Evolutionary conservation across 2,113 vertebrate genomes (phyloP), one percentile per base, ranked within the genome.

Genomic region (Channa argus): DNA sequence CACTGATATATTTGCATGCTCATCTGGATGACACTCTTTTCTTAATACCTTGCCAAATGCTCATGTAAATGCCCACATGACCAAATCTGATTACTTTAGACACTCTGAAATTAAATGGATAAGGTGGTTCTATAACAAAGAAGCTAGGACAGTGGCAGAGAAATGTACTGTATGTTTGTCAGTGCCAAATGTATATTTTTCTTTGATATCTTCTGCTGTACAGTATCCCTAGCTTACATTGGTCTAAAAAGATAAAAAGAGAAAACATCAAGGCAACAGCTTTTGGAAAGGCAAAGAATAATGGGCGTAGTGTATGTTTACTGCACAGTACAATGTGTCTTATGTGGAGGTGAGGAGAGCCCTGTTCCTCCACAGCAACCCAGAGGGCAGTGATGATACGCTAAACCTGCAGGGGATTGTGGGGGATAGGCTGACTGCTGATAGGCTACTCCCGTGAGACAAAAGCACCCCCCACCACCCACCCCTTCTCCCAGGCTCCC

Each of bases 371-470:
- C 83, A 87, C 86, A 90, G 77, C 77, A 88, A 89, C 92, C 90
- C 89, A 92, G 91, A 92, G 91, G 88, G 89, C 91, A 91, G 88
- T 89, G 83, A 91, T 89, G 90, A 91, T 89, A 86, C 90, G 66
- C 75, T 56, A 67, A 80, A 88, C 88, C 90, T 92, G 86, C 87
- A 92, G 91, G 85, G 89, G 80, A 89, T 88, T 86, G 83, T 89
- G 83, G 90, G 80, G 88, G 82, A 90, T 80, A 83, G 84, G 84
- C 88, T 86, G 81, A 80, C 79, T 91, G 89, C 88, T 91, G 88
- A 93, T 91, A 88, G 90, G 88, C 88, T 92, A 76, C 82, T 92
- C 88, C 78, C 83, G 33, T 70, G 86, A 92, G 90, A 93, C 88
- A 90, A 90, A 88, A 84, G 71, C 65, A 38, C 11, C 56, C 45